A percentile compares a stretch with the other conserved stretches of the same genome.
Conservation (phyloP, 1,140 invertebrate genomes). For the Pseudomyrmex sp. region DNA sequence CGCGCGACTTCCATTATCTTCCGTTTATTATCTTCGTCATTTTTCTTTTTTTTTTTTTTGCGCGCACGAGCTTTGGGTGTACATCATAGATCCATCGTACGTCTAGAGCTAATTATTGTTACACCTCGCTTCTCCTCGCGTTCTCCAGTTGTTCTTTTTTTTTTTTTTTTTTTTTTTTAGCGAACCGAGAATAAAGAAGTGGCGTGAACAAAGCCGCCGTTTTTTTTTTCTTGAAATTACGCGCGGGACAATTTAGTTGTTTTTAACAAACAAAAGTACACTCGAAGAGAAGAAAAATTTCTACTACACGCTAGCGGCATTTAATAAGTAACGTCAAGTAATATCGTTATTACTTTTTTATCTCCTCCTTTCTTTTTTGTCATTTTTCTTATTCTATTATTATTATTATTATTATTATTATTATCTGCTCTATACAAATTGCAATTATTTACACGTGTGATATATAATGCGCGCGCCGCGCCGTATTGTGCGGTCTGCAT, state of each 20-base stretch:
- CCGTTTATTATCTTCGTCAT: conserved; percentile 5
- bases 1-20: not conserved
- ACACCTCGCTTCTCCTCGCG: not conserved
- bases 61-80: too few species aligned
- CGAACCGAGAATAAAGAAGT: conserved; percentile 7
- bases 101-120: conserved; percentile 14
- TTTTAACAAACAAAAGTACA: conserved; percentile 18
- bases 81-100: not conserved
- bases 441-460: conserved; percentile 64
- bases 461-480: conserved; percentile 26
- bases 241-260: not conserved
- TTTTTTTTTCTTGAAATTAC: not conserved
- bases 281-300: conserved; percentile 30
- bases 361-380: conserved; percentile 7
- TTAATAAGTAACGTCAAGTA: conserved; percentile 2
- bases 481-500: conserved; percentile 25
- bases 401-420: conserved; percentile 36
- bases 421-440: conserved; percentile 64
- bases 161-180: not conserved
- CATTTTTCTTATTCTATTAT: not conserved
- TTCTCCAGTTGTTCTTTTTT: not conserved
- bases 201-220: not conserved
- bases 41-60: not conserved
- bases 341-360: conserved; percentile 26
- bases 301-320: conserved; percentile 32